phyloP scores from a whole-genome alignment of 2,113 vertebrate genomes.

The Mungos mungo region DNA sequence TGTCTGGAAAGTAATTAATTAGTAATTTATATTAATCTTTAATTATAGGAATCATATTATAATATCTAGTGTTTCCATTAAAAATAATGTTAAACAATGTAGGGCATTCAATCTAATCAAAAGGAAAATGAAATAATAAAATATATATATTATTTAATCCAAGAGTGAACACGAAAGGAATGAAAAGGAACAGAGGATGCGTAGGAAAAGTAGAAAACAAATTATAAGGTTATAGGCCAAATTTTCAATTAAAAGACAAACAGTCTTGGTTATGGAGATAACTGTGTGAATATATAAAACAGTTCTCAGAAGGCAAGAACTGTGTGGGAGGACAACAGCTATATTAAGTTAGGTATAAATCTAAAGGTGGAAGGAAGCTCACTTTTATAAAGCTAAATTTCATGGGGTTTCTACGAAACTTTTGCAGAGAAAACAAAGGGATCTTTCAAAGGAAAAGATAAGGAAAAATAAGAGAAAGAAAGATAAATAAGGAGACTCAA shows the following conservation, averaged over 20 bases:
- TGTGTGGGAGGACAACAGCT: not conserved
- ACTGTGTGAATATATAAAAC: not conserved
- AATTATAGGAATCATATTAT: not conserved
- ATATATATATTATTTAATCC: not conserved
- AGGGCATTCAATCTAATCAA: not conserved
- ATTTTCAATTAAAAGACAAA: not conserved
- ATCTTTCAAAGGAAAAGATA: not conserved
- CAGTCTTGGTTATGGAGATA: not conserved
- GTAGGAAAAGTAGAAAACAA: not conserved
- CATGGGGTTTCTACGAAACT: not conserved
- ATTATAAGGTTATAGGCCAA: not conserved
- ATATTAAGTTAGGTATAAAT: not conserved
- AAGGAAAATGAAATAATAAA: not conserved
- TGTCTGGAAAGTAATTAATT: not conserved
- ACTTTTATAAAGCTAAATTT: not conserved
- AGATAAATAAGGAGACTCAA: not conserved
- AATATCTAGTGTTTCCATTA: not conserved
- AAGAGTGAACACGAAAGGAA: not conserved
- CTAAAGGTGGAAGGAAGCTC: not conserved
- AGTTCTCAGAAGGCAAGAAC: not conserved
- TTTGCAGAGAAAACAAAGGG: not conserved
- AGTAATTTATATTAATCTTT: not conserved
- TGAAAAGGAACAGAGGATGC: not conserved
- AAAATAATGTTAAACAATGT: not conserved
- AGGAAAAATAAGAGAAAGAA: not conserved